phyloP scores from a whole-genome alignment of 2,888 invertebrate genomes.

The Sinhomidia bicolor region DNA sequence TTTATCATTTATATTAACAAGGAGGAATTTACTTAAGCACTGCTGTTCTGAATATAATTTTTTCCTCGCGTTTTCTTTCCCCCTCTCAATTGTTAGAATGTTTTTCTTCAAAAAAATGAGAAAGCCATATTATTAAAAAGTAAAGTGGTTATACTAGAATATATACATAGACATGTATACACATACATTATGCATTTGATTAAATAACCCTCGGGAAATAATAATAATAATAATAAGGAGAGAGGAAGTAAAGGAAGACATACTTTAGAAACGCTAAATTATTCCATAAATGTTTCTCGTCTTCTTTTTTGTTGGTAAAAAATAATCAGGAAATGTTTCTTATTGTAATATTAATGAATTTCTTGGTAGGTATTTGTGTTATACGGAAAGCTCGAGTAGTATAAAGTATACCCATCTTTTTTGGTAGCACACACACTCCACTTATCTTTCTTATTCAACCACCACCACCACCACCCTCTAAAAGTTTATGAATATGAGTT shows the following conservation, averaged over 20 bases:
- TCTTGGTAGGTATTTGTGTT: neutral
- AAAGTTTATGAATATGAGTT: neutral
- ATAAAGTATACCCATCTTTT: neutral
- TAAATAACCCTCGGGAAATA: too few relatives aligned
- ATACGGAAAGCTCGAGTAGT: neutral
- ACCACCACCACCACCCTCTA: neutral
- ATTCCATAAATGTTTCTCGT: too few relatives aligned
- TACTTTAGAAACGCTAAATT: too few relatives aligned
- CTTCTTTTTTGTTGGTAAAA: neutral
- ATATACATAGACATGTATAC: neutral
- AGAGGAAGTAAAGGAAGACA: neutral
- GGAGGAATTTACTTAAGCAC: too few relatives aligned
- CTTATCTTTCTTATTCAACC: neutral
- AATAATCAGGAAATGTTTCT: neutral
- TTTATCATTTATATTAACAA: too few relatives aligned
- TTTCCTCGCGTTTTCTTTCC: too few relatives aligned
- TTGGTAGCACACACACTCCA: too few relatives aligned
- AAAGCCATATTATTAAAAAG: too few relatives aligned
- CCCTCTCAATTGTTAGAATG: too few relatives aligned
- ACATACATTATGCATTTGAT: neutral
- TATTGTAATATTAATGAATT: slow-evolving; percentile 15
- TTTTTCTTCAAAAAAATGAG: too few relatives aligned
- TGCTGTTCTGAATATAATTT: too few relatives aligned
- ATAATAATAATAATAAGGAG: neutral
- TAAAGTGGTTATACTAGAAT: too few relatives aligned